These are phyloP conservation scores for Drosophila erecta DNA, from an alignment of 1,140 invertebrate genomes.

Conservation along the genomic window DNA sequence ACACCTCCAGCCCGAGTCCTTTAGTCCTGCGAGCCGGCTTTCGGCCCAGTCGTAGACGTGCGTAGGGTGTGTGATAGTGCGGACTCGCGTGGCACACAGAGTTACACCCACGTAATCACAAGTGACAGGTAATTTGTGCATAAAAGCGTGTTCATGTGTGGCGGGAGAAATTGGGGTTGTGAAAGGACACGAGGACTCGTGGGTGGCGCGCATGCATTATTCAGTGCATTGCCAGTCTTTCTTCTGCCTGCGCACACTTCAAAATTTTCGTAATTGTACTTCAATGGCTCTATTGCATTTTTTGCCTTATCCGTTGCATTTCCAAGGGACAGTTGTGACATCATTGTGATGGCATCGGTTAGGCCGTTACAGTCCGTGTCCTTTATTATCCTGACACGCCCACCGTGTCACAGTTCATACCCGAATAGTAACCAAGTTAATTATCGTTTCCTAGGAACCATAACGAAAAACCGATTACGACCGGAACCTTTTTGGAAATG, in stretches of 20 bases:
- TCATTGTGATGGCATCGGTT: too few relatives aligned
- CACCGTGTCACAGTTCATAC: too few relatives aligned
- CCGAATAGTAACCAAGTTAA: too few relatives aligned
- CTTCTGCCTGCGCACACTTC: conserved; percentile 43
- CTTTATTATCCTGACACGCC: too few relatives aligned
- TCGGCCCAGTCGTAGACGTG: conserved; percentile 17
- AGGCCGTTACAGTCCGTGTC: too few relatives aligned
- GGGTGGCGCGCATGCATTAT: conserved; percentile 55
- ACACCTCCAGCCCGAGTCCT: conserved; percentile 16
- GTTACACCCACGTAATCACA: conserved; percentile 66
- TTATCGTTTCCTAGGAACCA: too few relatives aligned
- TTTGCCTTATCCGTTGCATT: conserved; percentile 60
- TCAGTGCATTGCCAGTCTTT: conserved; percentile 63
- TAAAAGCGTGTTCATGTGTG: conserved; percentile 52
- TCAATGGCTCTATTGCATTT: conserved; percentile 27
- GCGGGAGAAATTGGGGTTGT: not conserved
- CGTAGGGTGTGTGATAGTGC: conserved; percentile 14
- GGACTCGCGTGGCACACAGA: conserved; percentile 11
- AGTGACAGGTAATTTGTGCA: conserved; percentile 81
- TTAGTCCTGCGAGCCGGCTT: conserved; percentile 17
- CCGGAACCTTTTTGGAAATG: too few relatives aligned
- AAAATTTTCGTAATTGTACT: conserved; percentile 57
- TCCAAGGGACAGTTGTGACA: conserved; percentile 42
- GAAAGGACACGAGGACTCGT: not conserved
- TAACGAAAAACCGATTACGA: too few relatives aligned